Base-by-base conservation (phyloP, 2,888 invertebrate genomes). In the Ligdia adustata region DNA sequence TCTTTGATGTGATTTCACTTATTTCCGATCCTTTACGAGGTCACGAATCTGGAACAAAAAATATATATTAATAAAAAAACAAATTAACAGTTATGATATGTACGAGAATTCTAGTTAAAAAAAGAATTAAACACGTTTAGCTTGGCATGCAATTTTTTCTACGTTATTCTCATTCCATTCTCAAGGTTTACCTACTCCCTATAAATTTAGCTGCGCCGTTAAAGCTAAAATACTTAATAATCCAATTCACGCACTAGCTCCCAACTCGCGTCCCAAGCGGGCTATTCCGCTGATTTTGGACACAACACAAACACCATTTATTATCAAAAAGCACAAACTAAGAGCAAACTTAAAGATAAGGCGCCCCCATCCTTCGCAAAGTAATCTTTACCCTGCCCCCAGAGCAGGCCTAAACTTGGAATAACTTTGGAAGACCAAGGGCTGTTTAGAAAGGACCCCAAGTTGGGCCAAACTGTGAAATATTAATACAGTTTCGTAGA, bases 341-440 rank as follows among this genome's bases (percentile, higher is more conserved):
- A 82, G 78, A 72, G 76, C 77, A 74, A 75, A 60, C 60, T 60
- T 60, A 53, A 46, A 84, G 87, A 87, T 87, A 87, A 83, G 82
- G 72, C 68, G 67, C 72, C 72, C 74, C 65, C 70, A 64, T 69
- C 73, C 74, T 71, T 64, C 70, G 73, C 73, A 75, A 80, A 82
- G 79, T 86, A 87, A 88, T 87, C 88, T 86, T 82, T 83, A 75
- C 82, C 69, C 72, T 72, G 76, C 75, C 82, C 79, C 75, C 67
- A 74, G 70, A 75, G 58, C 54, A 73, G 73, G 77, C 77, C 75
- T 81, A 76, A 88, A 90, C 85, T 90, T 88, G 85, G 82, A 89
- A 90, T 85, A 90, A 90, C 90, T 89, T 89, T 78, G 64, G 83
- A 90, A 88, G 89, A 87, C 90, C 89, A 90, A 89, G 82, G 90